Evolutionary conservation across 2,888 invertebrate species (phyloP), one percentile per base, ranked within the genome.

Genomic region (Dorcus hopei): DNA sequence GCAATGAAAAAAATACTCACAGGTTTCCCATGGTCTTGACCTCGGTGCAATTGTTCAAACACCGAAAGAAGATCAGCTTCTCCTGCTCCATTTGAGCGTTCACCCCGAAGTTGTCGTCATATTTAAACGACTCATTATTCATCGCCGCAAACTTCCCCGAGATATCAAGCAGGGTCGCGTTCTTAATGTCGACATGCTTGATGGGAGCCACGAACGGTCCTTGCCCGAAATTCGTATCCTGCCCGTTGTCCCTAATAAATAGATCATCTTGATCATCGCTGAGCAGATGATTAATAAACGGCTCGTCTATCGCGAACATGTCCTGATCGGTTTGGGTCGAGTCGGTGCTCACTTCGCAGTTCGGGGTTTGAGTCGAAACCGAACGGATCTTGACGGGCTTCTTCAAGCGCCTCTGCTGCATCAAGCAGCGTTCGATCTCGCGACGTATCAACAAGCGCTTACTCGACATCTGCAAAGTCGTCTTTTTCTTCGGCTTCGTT

Each of bases 1-100:
- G 14, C 1, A 14, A 14, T 14, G 14, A 14, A 14, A 38, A n/a
- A 26, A 38, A 9, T 40, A 59, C 59, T 59, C 49, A 59, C 59
- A 59, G 19, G 19, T 59, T 55, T 16, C 59, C 59, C 40, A 51
- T 54, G 2, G 55, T 16, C 52, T 59, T 48, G 7, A 47, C 23
- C 8, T 47, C n/a, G 11, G 38, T 26, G 41, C 59, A 59, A 11
- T 49, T 55, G 23, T 14, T 55, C 14, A 59, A 39, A 33, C 49
- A 52, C 6, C 51, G 48, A 40, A 49, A 47, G 38, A 59, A 59
- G 9, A 41, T 38, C 3, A 47, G 38, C 39, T 59, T 59, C 4
- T 42, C 16, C 8, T 6, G 23, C 6, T 41, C 47, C 3, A 23
- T 16, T 40, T 38, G 11, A 0, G 19, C 41, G 9, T 9, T 11